Base-by-base conservation (phyloP, 2,797 vertebrate genomes). In the Dendrocincla fuliginosa region DNA sequence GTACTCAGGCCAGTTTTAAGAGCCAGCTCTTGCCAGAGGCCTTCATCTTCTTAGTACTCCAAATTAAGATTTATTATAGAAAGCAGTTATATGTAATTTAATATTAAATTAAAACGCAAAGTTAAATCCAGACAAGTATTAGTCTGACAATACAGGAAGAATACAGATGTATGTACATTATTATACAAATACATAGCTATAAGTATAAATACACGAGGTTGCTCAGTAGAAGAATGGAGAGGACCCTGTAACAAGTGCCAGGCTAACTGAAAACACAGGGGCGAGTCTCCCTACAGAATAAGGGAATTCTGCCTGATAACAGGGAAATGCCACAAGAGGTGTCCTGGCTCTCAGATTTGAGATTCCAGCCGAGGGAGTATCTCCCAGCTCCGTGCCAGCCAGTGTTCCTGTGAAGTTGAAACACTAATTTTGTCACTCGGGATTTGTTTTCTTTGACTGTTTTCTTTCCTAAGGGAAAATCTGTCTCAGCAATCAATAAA, bases 61-160 rank as follows among this genome's bases (percentile, higher is more conserved):
- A 88, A 81, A 91, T 87, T 50, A 85, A 78, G 68, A 85, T 68
- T 64, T 94, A 81, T 88, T 93, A 69, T 57, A 92, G 41, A 82
- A 94, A 75, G 81, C 92, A 93, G 93, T 89, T 89, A 76, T 17
- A 8, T 59, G 8, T 84, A 74, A 94, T 94, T 96, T 89, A 65
- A 37, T 70, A 47, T 69, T 87, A 79, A 94, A 84, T 95, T 76
- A 80, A 94, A 96, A 93, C 55, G 64, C 78, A 95, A 92, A 92
- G 20, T n/a, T 69, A 88, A 89, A 93, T 92, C 60, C 87, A 91
- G 87, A 61, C 67, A 76, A 35, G 47, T 76, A 70, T 76, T 63
- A 80, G 39, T 94, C 90, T 83, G 61, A 74, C 71, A 68, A 35
- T 60, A 67, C 0, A 35, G 64, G 41, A 52, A 92, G 64, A 83